Conservation (phyloP, 1,140 invertebrate genomes). For the Bombyx mandarina region DNA sequence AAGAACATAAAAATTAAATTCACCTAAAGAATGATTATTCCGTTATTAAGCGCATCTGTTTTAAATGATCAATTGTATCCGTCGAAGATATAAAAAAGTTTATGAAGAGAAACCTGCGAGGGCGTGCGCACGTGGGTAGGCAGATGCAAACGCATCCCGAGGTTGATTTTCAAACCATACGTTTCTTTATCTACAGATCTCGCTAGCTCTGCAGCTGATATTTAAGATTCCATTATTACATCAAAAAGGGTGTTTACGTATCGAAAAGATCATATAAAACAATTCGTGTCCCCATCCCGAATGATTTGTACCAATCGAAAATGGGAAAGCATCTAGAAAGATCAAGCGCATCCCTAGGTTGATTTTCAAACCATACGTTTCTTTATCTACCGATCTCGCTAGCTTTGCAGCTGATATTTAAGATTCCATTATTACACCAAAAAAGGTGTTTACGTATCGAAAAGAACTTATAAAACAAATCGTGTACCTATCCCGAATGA, state of each 20-base stretch:
- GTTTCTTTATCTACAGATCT: slow-evolving; percentile 47
- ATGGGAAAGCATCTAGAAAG: slow-evolving; percentile 3
- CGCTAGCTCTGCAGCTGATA: slow-evolving; percentile 37
- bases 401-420: slow-evolving; percentile 46
- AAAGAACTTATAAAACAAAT: slow-evolving; percentile 11
- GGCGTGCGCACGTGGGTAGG: slow-evolving; percentile 60
- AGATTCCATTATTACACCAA: slow-evolving; percentile 39
- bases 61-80: slow-evolving; percentile 53
- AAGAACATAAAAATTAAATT: slow-evolving; percentile 37
- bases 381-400: slow-evolving; percentile 46
- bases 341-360: slow-evolving; percentile 27
- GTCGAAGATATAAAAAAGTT: slow-evolving; percentile 43
- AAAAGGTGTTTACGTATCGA: slow-evolving; percentile 16
- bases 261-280: slow-evolving; percentile 15
- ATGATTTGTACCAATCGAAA: slow-evolving; percentile 5
- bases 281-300: not conserved
- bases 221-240: slow-evolving; percentile 49
- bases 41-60: slow-evolving; percentile 47
- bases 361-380: slow-evolving; percentile 29
- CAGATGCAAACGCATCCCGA: slow-evolving; percentile 53
- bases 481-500: slow-evolving; percentile 2
- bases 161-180: slow-evolving; percentile 29
- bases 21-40: slow-evolving; percentile 54
- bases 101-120: slow-evolving; percentile 49
- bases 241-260: slow-evolving; percentile 14